phyloP scores from a whole-genome alignment of 2,797 vertebrate species.

The Dicrostonyx torquatus region DNA sequence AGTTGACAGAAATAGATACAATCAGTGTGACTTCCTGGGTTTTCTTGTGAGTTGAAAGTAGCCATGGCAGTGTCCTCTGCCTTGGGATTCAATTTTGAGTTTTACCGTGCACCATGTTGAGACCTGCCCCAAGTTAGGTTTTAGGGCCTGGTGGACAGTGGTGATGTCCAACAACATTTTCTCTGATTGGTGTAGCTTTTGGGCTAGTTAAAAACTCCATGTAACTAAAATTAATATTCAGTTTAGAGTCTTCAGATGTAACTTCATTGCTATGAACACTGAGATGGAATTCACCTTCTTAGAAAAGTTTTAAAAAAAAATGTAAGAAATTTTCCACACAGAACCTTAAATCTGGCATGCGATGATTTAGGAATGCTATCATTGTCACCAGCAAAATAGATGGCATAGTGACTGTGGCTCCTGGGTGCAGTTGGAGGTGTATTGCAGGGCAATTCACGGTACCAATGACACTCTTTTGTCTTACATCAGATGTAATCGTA shows the following conservation, averaged over 20 bases:
- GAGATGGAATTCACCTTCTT: not conserved
- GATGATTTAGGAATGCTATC: not conserved
- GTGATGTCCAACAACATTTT: not conserved
- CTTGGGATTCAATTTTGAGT: not conserved
- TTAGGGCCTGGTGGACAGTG: not conserved
- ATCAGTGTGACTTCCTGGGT: not conserved
- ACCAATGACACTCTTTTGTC: not conserved
- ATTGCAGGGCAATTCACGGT: not conserved
- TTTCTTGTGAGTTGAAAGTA: not conserved
- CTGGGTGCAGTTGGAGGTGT: slow-evolving; percentile 6
- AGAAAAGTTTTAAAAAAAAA: not conserved
- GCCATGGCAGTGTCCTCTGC: not conserved
- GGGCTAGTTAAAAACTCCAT: not conserved
- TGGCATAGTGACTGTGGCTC: not conserved
- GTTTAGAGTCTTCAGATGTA: not conserved
- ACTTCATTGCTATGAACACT: not conserved
- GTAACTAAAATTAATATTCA: not conserved
- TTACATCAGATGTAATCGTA: not conserved
- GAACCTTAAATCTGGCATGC: not conserved
- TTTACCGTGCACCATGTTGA: not conserved
- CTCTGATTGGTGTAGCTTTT: not conserved
- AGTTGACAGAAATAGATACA: not conserved
- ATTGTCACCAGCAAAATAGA: not conserved
- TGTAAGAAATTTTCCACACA: not conserved
- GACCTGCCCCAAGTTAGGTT: not conserved